Percentiles rank a stretch among this genome's conserved stretches.
Evolutionary conservation across 2,113 vertebrate species (phyloP).

Genomic region (Neotragus pygmaeus): DNA sequence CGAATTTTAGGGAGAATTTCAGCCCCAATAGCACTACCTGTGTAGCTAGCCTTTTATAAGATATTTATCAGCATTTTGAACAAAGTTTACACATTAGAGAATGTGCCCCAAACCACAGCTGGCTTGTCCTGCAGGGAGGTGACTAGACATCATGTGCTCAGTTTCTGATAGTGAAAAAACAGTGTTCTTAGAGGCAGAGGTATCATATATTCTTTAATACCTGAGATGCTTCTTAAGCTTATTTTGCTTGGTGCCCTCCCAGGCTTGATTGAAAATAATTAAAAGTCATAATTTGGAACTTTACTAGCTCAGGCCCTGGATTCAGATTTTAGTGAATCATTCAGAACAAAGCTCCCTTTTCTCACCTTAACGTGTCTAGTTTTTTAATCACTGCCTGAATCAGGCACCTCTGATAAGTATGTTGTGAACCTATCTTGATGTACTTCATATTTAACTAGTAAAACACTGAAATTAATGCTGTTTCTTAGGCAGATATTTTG

Average conservation of each 20-base stretch:
- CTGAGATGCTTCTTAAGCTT: not conserved
- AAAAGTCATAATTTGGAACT: not conserved
- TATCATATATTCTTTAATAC: not conserved
- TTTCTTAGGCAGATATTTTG: not conserved
- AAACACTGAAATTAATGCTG: not conserved
- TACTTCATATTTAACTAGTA: not conserved
- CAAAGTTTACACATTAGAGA: not conserved
- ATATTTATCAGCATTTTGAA: not conserved
- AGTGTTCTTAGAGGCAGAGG: not conserved
- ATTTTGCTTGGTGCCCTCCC: not conserved
- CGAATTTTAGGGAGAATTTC: not conserved
- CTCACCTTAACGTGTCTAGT: not conserved
- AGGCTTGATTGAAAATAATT: not conserved
- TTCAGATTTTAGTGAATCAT: not conserved
- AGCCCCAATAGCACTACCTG: not conserved
- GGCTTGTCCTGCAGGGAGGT: not conserved
- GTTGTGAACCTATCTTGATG: not conserved
- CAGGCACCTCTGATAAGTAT: not conserved
- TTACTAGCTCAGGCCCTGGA: not conserved
- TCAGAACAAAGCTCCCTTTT: not conserved
- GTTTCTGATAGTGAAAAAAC: not conserved
- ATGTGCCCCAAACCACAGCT: not conserved
- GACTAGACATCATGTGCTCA: not conserved
- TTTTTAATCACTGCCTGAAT: not conserved
- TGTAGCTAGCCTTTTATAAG: not conserved